These are phyloP conservation scores for Lamellibrachia satsuma DNA, from an alignment of 2,888 invertebrate genomes.

Conservation along the genomic window DNA sequence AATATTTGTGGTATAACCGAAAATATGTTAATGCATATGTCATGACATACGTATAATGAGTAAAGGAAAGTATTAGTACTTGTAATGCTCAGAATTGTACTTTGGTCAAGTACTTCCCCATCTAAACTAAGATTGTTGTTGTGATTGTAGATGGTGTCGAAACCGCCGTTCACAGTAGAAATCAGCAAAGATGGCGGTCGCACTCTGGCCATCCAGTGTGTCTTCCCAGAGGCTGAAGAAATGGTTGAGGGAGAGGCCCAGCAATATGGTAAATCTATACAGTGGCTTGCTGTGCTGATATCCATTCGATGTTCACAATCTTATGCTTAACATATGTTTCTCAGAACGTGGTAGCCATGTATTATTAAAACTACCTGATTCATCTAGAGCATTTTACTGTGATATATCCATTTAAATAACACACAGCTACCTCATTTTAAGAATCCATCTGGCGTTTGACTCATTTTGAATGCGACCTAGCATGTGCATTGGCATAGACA, in stretches of 20 bases:
- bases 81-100: background rate
- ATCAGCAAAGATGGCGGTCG: conserved; percentile 77
- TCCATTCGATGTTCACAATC: no score
- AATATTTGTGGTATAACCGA: no score
- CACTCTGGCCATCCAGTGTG: conserved; percentile 85
- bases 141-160: conserved; percentile 77
- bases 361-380: no score
- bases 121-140: background rate
- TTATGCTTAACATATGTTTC: no score
- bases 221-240: conserved; percentile 71
- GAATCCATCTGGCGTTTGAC: no score
- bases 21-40: no score
- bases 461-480: no score
- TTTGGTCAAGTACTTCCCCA: background rate
- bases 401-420: no score
- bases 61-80: background rate
- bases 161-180: conserved; percentile 91
- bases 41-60: no score
- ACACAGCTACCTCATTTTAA: no score
- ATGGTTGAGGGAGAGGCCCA: conserved; percentile 33
- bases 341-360: background rate
- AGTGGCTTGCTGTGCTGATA: background rate
- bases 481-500: no score
- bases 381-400: no score
- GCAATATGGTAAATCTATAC: conserved; percentile 28